phyloP scores from a whole-genome alignment of 2,113 vertebrate species.

The Pygoscelis adeliae region DNA sequence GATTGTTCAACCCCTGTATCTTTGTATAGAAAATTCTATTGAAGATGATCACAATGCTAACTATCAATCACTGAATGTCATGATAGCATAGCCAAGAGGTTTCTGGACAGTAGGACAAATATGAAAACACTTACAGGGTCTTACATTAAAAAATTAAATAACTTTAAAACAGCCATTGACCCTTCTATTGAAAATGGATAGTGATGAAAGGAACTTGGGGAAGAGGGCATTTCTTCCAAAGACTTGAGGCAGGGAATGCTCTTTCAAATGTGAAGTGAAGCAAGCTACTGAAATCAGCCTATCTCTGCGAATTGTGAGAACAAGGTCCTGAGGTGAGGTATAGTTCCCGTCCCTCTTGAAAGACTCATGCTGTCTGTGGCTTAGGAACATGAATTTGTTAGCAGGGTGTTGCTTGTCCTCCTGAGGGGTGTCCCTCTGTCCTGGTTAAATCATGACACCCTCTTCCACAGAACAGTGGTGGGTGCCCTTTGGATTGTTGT shows the following conservation, averaged over 20 bases:
- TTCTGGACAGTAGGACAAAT: background rate
- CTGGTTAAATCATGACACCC: too few species aligned
- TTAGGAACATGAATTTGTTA: background rate
- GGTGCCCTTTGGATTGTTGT: background rate
- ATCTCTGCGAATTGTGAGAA: background rate
- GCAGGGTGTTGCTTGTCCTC: background rate
- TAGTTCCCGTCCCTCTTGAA: background rate
- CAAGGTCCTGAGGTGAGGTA: background rate
- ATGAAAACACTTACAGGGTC: background rate
- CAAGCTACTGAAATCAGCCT: background rate
- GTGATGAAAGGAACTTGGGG: background rate
- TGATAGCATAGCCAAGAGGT: background rate
- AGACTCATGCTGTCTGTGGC: rapidly evolving
- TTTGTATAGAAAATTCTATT: background rate
- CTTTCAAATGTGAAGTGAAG: background rate
- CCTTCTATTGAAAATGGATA: background rate
- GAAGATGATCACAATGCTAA: background rate
- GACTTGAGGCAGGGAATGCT: rapidly evolving
- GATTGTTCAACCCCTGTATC: background rate
- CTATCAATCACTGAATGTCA: background rate
- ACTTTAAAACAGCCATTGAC: background rate
- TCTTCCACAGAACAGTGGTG: background rate
- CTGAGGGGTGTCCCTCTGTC: background rate
- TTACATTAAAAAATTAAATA: background rate
- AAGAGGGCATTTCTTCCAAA: background rate